Conservation (phyloP, 1,140 invertebrate species). For the Anoplolepis gracilipes region DNA sequence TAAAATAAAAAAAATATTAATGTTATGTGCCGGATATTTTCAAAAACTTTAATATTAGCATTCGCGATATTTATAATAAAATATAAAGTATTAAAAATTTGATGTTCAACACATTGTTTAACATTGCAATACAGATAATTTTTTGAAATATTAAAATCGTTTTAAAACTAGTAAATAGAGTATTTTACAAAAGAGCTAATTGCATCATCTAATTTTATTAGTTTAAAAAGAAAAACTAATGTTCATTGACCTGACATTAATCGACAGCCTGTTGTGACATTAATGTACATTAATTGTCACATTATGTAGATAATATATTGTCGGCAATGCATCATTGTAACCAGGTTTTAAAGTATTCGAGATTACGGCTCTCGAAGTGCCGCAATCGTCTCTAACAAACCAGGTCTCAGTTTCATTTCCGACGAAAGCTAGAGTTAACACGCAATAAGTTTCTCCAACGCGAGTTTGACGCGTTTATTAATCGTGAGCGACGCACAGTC, state of each 20-base stretch:
- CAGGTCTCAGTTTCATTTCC: slow-evolving; percentile 65
- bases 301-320: neutral
- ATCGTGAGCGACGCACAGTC: slow-evolving; percentile 66
- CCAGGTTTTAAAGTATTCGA: slow-evolving; percentile 49
- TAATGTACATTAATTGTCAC: neutral
- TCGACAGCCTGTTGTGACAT: neutral
- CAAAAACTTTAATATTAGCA: neutral
- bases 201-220: neutral
- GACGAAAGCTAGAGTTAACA: slow-evolving; percentile 68
- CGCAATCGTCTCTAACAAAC: slow-evolving; percentile 57
- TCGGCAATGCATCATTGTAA: neutral
- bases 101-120: neutral
- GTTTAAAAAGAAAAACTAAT: neutral
- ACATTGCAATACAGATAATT: neutral
- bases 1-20: neutral
- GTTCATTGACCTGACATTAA: neutral
- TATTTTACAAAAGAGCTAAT: neutral
- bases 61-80: neutral
- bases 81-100: neutral
- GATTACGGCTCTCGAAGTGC: slow-evolving; percentile 38
- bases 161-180: neutral
- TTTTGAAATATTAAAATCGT: neutral
- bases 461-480: slow-evolving; percentile 74
- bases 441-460: slow-evolving; percentile 68
- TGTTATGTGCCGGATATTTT: neutral